Percentiles rank a stretch among this genome's conserved stretches.
Conservation (phyloP, 2,797 vertebrate genomes). For the Iguana delicatissima region DNA sequence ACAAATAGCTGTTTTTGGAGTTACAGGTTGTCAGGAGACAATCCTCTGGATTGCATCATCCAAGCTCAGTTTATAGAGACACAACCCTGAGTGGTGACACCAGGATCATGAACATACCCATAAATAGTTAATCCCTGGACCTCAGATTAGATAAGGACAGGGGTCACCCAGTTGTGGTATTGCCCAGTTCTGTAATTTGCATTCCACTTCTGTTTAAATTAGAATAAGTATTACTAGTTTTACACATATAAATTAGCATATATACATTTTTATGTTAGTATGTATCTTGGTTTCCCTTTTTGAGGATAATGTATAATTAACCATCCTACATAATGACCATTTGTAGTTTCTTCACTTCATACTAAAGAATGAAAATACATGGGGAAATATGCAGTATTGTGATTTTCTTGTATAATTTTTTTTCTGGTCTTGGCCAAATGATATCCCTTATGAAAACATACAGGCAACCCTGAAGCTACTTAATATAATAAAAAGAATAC, state of each 20-base stretch:
- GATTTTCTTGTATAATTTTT: background rate
- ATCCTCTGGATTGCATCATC: background rate
- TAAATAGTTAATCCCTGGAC: background rate
- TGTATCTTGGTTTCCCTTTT: background rate
- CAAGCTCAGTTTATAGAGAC: background rate
- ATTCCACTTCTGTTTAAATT: background rate
- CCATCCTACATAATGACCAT: background rate
- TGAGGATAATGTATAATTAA: background rate
- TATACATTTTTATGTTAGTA: background rate
- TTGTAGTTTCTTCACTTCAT: background rate
- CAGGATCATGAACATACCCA: background rate
- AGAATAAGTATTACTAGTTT: background rate
- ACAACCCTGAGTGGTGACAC: background rate
- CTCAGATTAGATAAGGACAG: background rate
- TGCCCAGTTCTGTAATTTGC: background rate
- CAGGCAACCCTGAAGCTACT: conserved; percentile 3
- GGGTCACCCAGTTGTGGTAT: background rate
- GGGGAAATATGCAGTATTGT: background rate
- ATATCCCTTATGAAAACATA: conserved; percentile 6
- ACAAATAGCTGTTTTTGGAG: background rate
- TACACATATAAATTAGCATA: background rate
- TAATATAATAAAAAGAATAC: background rate
- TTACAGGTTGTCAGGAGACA: background rate
- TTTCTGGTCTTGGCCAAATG: background rate
- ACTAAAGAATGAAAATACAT: background rate